Conservation (phyloP, 2,113 vertebrate species). For the Lutjanus erythropterus region DNA sequence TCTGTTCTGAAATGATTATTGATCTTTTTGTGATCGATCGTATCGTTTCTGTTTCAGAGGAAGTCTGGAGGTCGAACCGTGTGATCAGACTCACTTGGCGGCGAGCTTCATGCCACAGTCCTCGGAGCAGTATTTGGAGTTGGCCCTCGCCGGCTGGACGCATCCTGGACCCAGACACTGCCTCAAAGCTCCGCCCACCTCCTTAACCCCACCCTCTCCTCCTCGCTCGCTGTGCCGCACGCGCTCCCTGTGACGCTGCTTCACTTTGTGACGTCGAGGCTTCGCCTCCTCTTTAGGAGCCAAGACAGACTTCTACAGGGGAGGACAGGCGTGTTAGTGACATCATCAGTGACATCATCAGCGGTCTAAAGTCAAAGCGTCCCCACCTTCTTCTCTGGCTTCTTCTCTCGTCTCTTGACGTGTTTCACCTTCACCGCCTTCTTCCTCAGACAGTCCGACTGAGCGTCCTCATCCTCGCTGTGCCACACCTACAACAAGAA, state of each 20-base stretch:
- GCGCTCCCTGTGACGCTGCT: slow-evolving; percentile 91
- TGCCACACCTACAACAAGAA: slow-evolving; percentile 87
- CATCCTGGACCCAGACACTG: slow-evolving; percentile 94
- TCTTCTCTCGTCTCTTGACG: slow-evolving; percentile 92
- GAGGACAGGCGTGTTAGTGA: slow-evolving; percentile 12
- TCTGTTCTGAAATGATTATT: too few species aligned
- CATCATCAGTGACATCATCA: slow-evolving; percentile 28
- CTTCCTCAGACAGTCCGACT: slow-evolving; percentile 89
- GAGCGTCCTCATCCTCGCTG: slow-evolving; percentile 90
- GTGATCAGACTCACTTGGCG: slow-evolving; percentile 87
- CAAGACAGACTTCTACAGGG: slow-evolving; percentile 58
- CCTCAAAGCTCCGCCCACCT: slow-evolving; percentile 77
- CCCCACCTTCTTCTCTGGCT: slow-evolving; percentile 89
- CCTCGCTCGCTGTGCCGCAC: slow-evolving; percentile 87
- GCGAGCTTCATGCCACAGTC: slow-evolving; percentile 96
- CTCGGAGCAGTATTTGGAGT: slow-evolving; percentile 94
- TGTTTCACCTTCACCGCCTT: slow-evolving; percentile 94
- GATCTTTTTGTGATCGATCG: too few species aligned
- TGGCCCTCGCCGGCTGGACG: slow-evolving; percentile 83
- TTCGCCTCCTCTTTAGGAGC: slow-evolving; percentile 83
- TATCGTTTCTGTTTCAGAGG: too few species aligned
- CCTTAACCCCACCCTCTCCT: slow-evolving; percentile 81
- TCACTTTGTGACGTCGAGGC: slow-evolving; percentile 90
- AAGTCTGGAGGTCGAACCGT: too few species aligned
- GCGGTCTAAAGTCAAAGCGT: fast-evolving